Conservation (phyloP, 2,888 invertebrate genomes). For the Netelia virgata region DNA sequence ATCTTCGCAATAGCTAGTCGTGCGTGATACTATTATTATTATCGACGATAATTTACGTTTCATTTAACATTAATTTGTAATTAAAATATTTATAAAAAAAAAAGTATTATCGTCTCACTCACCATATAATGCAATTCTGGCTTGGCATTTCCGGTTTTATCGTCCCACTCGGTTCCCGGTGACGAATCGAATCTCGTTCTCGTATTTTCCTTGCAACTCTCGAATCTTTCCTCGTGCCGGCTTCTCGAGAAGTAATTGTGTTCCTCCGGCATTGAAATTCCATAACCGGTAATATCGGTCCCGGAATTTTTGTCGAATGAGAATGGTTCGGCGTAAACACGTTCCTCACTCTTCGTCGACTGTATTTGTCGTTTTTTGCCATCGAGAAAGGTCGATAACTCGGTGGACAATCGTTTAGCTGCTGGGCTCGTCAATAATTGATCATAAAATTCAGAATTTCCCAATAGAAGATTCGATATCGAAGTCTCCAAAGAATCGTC, state of each 20-base stretch:
- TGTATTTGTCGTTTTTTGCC: conserved; percentile 52
- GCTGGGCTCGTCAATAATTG: conserved; percentile 63
- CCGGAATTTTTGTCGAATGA: conserved; percentile 71
- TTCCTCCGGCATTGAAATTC: conserved; percentile 62
- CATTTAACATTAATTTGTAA: not conserved
- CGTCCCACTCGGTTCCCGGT: conserved; percentile 10
- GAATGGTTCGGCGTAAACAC: conserved; percentile 89
- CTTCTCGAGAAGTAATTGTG: conserved; percentile 68
- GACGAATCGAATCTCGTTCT: conserved; percentile 9
- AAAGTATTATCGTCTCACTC: conserved; percentile 63
- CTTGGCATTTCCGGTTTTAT: conserved; percentile 63
- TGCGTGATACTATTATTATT: too few species aligned
- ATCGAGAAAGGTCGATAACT: conserved; percentile 69
- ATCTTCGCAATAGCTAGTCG: too few species aligned
- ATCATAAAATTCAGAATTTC: conserved; percentile 65
- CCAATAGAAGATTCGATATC: conserved; percentile 53
- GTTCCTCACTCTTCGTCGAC: conserved; percentile 84
- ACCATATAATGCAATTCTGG: conserved; percentile 86
- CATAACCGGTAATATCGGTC: conserved; percentile 70
- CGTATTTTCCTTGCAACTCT: conserved; percentile 36
- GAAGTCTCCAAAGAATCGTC: conserved; percentile 57
- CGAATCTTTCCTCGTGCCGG: conserved; percentile 67
- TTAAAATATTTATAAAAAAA: not conserved
- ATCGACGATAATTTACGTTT: too few species aligned
- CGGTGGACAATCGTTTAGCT: conserved; percentile 66